These are phyloP conservation scores for Merops nubicus DNA, from an alignment of 2,113 vertebrate genomes.

Conservation along the genomic window DNA sequence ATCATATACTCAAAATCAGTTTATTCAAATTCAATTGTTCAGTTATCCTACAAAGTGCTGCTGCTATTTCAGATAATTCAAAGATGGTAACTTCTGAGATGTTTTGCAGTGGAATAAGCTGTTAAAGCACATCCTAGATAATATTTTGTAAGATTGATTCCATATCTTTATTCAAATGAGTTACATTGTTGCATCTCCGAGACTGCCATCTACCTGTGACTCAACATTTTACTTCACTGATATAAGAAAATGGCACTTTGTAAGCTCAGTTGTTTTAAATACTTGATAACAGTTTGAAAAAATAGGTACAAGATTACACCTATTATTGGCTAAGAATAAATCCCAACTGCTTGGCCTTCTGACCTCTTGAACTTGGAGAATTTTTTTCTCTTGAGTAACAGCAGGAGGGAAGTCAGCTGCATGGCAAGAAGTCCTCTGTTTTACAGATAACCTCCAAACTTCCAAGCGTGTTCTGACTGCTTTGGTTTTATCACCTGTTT, in stretches of 20 bases:
- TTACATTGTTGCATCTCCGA: not conserved
- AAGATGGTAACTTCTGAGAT: not conserved
- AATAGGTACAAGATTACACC: not conserved
- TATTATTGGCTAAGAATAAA: not conserved
- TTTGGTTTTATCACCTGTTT: not conserved
- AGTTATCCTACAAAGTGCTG: not conserved
- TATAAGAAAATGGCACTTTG: not conserved
- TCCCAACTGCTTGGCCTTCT: not conserved
- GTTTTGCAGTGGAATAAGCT: not conserved
- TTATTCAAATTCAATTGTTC: not conserved
- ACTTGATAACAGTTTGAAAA: not conserved
- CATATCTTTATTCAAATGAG: not conserved
- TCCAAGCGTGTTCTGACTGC: accelerated
- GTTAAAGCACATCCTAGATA: not conserved
- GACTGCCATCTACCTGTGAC: not conserved
- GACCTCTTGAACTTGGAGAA: not conserved
- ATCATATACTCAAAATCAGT: not conserved
- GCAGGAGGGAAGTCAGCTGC: not conserved
- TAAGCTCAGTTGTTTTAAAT: not conserved
- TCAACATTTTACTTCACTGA: not conserved
- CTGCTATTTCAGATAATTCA: not conserved
- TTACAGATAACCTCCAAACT: not conserved
- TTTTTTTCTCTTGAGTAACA: not conserved
- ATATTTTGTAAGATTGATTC: not conserved
- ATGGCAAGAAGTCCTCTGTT: not conserved